A percentile compares a stretch with the other conserved stretches of the same genome.
Conservation (phyloP, 2,888 invertebrate species). For the Amaurobius ferox region DNA sequence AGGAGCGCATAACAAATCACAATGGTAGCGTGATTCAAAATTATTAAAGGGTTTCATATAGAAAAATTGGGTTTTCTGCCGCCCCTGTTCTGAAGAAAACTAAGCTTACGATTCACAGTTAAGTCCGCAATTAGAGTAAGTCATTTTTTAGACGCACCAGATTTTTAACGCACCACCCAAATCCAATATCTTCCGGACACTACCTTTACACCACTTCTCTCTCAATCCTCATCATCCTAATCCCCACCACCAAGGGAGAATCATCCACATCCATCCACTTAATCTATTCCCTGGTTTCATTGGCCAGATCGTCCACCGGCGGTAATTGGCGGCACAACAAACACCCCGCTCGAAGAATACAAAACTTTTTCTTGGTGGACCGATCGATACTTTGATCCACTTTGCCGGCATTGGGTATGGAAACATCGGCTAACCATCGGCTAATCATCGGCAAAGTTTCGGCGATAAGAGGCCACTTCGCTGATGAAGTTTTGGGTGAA, state of each 20-base stretch:
- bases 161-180: too few species aligned
- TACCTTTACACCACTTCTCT: too few species aligned
- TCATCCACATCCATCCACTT: slow-evolving; percentile 50
- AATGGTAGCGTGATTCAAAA: too few species aligned
- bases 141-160: too few species aligned
- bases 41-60: too few species aligned
- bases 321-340: slow-evolving; percentile 50
- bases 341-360: slow-evolving; percentile 32
- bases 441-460: not conserved
- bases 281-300: slow-evolving; percentile 46
- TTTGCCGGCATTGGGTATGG: not conserved
- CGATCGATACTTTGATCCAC: slow-evolving; percentile 1
- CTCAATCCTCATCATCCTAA: not conserved
- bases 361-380: not conserved
- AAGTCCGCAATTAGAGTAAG: too few species aligned
- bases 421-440: not conserved
- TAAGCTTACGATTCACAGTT: too few species aligned
- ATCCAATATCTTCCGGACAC: too few species aligned
- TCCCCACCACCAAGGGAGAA: not conserved
- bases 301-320: slow-evolving; percentile 21
- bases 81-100: too few species aligned
- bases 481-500: not conserved
- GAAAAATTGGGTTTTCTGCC: too few species aligned
- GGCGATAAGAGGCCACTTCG: not conserved
- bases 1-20: too few species aligned